Evolutionary conservation across 2,888 invertebrate species (phyloP), one percentile per base, ranked within the genome.

Genomic region (Ophion obscuratus): DNA sequence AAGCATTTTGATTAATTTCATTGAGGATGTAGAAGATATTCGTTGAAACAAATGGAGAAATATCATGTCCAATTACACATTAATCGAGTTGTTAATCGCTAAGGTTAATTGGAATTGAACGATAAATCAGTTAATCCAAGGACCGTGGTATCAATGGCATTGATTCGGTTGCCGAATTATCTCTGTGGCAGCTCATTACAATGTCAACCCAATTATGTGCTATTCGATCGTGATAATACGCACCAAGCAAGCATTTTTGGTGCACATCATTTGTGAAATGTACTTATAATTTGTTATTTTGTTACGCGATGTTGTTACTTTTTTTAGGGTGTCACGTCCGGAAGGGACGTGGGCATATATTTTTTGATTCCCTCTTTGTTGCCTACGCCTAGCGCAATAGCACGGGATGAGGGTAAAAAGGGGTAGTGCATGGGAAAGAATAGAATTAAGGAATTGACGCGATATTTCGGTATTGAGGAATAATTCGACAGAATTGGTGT

Each of bases 111-210:
- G 20, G 31, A 73, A 47, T 14, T 36, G 40, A 59, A 27, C n/a
- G 79, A 70, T 20, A 62, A 40, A 31, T 70, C 73, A 59, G 36
- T 73, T 31, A 20, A 73, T 59, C 31, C n/a, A 59, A 73, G n/a
- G 14, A 59, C 73, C 59, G 57, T 20, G 17, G 73, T 57, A 73
- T 73, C 20, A 36, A 36, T 24, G 9, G 9, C 20, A 9, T 61
- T 59, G 53, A 53, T 59, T 57, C 57, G 36, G 36, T 59, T 73
- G 20, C 31, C 36, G 36, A n/a, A 59, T 73, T 73, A 70, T 24
- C 61, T 47, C 47, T 27, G 17, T 53, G 14, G 20, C 36, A 5
- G 20, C 36, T 57, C 59, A 5, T 59, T 53, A 14, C n/a, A 27
- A 53, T 70, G 31, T 59, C 36, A 59, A 31, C n/a, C 11, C 57